A percentile compares a stretch with the other conserved stretches of the same genome.
Evolutionary conservation across 2,888 invertebrate genomes (phyloP).

Genomic region (Coelopa pilipes): DNA sequence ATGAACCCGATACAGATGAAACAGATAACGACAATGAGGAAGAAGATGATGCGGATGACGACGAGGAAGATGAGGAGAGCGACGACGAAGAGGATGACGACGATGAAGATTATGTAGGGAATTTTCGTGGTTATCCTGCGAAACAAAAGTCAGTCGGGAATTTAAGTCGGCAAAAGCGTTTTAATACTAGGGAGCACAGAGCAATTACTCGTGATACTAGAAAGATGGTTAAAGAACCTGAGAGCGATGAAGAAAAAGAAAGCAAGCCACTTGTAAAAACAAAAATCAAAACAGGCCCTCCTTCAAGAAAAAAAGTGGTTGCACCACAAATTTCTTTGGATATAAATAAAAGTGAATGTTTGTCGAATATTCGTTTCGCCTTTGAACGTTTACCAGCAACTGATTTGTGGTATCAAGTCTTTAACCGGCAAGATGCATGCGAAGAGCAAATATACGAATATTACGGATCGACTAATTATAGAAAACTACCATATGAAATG

Average conservation of each 20-base stretch:
- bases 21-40: conserved; percentile 37
- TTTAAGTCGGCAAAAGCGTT: not conserved
- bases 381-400: conserved; percentile 80
- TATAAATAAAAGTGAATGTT: conserved; percentile 54
- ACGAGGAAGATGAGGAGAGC: conserved; percentile 37
- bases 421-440: conserved; percentile 79
- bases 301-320: conserved; percentile 3
- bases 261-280: conserved; percentile 1
- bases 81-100: conserved; percentile 45
- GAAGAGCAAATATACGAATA: conserved; percentile 73
- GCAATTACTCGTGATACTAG: not conserved
- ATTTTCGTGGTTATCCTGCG: conserved; percentile 27
- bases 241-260: conserved; percentile 18
- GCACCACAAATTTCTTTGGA: conserved; percentile 50
- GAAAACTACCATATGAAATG: conserved; percentile 79
- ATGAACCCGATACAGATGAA: conserved; percentile 40
- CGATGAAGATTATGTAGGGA: conserved; percentile 53
- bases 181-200: conserved; percentile 14
- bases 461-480: conserved; percentile 63
- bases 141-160: not conserved
- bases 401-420: conserved; percentile 84
- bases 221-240: not conserved
- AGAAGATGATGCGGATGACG: conserved; percentile 44
- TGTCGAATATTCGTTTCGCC: conserved; percentile 54
- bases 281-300: conserved; percentile 3